Evolutionary conservation across 1,140 invertebrate species (phyloP).

Genomic region (Trachymyrmex cornetzi): DNA sequence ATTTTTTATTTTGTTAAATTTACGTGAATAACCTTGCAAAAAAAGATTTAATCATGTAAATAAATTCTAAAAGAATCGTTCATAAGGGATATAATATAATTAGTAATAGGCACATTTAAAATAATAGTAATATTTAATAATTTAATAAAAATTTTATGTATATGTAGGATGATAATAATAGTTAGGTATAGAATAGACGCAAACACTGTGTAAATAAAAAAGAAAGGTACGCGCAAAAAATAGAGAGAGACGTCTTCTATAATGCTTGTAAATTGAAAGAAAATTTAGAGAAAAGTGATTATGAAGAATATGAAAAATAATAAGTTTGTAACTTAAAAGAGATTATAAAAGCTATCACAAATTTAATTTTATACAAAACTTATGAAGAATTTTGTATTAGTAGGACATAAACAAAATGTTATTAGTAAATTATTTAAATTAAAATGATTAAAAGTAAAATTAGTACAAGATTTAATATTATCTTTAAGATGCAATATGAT

Average conservation of each 20-base stretch:
- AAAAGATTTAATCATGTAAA: slow-evolving; percentile 7
- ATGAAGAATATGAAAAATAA: background rate
- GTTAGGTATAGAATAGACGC: background rate
- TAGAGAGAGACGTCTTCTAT: background rate
- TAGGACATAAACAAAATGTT: too few species aligned
- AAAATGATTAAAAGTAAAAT: too few species aligned
- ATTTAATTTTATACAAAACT: too few species aligned
- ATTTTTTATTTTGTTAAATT: slow-evolving; percentile 37
- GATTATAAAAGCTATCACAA: too few species aligned
- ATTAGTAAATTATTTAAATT: too few species aligned
- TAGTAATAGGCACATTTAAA: background rate
- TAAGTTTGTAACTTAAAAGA: background rate
- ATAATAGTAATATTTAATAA: slow-evolving; percentile 13
- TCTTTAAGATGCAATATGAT: too few species aligned
- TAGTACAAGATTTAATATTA: too few species aligned
- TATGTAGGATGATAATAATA: background rate
- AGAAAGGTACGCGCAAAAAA: background rate
- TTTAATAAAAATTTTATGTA: background rate
- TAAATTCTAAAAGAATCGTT: slow-evolving; percentile 7
- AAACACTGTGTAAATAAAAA: background rate
- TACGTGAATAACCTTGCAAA: background rate
- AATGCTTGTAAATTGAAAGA: background rate
- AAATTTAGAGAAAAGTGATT: background rate
- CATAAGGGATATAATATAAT: background rate
- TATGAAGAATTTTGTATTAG: too few species aligned